These are phyloP conservation scores for Schizaphis graminum DNA, from an alignment of 2,888 invertebrate genomes.

Conservation along the genomic window DNA sequence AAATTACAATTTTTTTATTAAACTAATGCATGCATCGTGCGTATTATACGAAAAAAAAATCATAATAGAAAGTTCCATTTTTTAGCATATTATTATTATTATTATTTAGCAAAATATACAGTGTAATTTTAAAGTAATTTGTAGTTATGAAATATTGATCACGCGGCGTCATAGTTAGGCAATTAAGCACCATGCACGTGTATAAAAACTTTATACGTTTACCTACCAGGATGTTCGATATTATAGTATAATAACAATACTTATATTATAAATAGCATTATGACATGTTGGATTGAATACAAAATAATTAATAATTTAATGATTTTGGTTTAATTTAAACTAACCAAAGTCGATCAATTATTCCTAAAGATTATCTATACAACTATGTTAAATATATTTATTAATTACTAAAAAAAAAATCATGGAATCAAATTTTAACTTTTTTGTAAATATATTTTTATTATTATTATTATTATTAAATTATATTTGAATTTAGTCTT, in stretches of 20 bases:
- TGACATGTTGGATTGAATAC: not conserved
- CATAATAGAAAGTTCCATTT: not conserved
- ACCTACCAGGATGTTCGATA: not conserved
- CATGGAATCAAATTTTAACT: not conserved
- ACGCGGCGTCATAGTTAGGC: constrained; percentile 33
- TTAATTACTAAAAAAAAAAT: not conserved
- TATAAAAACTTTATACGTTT: constrained; percentile 17
- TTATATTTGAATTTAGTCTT: not conserved
- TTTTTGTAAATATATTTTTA: not conserved
- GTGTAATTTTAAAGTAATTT: constrained; percentile 23
- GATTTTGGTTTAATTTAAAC: not conserved
- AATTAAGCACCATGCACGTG: constrained; percentile 39
- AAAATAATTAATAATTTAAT: not conserved
- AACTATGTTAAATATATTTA: not conserved
- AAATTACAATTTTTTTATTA: not conserved
- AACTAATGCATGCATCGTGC: not conserved
- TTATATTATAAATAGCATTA: not conserved
- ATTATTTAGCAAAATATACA: not conserved
- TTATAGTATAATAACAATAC: constrained; percentile 16
- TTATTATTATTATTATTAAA: not conserved
- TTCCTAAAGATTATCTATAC: not conserved
- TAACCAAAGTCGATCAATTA: not conserved
- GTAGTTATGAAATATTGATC: constrained; percentile 34
- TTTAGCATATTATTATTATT: not conserved
- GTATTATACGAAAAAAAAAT: not conserved